Evolutionary conservation across 2,113 vertebrate genomes (phyloP), one percentile per base, ranked within the genome.

Genomic region (Platichthys flesus): DNA sequence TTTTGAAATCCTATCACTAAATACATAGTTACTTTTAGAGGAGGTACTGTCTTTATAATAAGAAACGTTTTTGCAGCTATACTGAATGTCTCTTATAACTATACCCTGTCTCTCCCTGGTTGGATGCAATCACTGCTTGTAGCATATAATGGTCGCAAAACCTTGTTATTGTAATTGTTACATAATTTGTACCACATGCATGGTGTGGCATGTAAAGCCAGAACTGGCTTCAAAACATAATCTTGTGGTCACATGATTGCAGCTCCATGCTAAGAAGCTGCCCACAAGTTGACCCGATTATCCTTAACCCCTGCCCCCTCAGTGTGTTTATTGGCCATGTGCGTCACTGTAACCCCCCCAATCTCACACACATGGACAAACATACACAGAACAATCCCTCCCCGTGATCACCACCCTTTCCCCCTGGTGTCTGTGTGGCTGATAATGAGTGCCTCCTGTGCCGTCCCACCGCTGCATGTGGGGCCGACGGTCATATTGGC

Each of bases 381-480:
- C 42, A 18, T 56, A 47, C 68, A 65, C 24, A 63, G 18, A 52
- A 28, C 62, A 58, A 1, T 14, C 66, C 71, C 47, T 67, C 62
- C 54, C 74, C 47, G 18, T 26, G 49, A 55, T 21, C 59, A 9
- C 66, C 15, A 69, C 64, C n/a, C 57, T 23, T 31, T 21, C 47
- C 57, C 72, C 66, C 40, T 8, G 16, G 57, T 58, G 55, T 72
- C 67, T 59, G 57, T 78, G 67, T 68, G 80, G 72, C 69, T 74
- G 68, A 78, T 88, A 88, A 87, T 79, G 83, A 89, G 76, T 20
- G 54, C 67, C 83, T 81, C 71, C 76, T 79, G 81, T 80, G 76
- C 80, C 52, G 24, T 65, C 79, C 69, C 64, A 57, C 63, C 57
- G 67, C 74, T 58, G 79, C 90, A 88, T 85, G 91, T 91, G 93